Evolutionary conservation across 2,888 invertebrate species (phyloP).

Genomic region (Chironomus tentans): DNA sequence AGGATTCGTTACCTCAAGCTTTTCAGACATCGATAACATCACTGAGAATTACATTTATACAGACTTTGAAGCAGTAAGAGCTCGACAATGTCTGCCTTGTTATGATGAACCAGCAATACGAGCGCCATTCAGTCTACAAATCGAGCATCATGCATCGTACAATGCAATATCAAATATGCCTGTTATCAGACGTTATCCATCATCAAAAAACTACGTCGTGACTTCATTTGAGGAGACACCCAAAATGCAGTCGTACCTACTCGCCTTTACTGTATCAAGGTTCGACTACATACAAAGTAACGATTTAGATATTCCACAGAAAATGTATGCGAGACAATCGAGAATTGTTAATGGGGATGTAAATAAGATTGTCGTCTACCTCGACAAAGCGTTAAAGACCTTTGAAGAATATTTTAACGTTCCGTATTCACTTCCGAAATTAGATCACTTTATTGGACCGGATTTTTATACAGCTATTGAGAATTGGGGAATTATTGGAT

Average conservation of each 20-base stretch:
- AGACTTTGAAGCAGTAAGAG: neutral
- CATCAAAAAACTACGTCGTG: neutral
- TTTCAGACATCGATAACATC: neutral
- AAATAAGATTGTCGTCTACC: neutral
- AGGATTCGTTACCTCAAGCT: neutral
- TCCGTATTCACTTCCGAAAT: slow-evolving; percentile 65
- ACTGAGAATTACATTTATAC: neutral
- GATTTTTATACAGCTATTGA: slow-evolving; percentile 86
- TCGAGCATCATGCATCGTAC: neutral
- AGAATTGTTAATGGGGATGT: neutral
- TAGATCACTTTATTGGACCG: slow-evolving; percentile 81
- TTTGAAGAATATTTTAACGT: slow-evolving; percentile 64
- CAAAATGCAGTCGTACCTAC: neutral
- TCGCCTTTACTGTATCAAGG: neutral
- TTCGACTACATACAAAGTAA: neutral
- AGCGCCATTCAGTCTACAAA: neutral
- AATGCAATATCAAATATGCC: neutral
- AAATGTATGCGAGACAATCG: neutral
- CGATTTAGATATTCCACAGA: neutral
- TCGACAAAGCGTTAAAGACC: slow-evolving; percentile 44
- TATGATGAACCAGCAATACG: neutral
- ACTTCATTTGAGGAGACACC: neutral
- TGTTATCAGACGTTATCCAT: neutral
- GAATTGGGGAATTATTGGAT: slow-evolving; percentile 85
- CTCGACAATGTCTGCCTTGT: neutral